A percentile compares a stretch with the other conserved stretches of the same genome.
Conservation (phyloP, 2,888 invertebrate species). For the Nemurella pictetii region DNA sequence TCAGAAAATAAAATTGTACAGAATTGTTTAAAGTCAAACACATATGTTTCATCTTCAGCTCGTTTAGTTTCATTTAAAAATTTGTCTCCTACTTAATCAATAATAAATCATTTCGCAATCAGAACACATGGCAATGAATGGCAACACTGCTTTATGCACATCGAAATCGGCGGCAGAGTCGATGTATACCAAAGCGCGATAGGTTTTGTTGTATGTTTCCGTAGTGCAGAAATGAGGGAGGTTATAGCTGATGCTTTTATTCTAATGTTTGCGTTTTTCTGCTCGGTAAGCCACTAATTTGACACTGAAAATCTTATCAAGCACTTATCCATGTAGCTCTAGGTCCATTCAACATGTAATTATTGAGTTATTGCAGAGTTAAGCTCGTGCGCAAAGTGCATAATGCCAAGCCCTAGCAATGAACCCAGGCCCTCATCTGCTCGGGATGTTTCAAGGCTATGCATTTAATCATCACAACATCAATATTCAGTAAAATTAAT, state of each 20-base stretch:
- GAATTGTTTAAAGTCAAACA: too few species aligned
- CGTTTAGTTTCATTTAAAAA: too few species aligned
- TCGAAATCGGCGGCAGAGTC: not conserved
- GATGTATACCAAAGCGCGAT: not conserved
- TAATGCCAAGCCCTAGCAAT: slow-evolving; percentile 43
- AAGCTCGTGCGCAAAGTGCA: slow-evolving; percentile 24
- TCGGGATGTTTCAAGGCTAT: slow-evolving; percentile 8
- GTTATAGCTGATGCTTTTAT: slow-evolving; percentile 35
- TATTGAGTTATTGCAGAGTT: slow-evolving; percentile 2
- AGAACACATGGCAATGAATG: not conserved
- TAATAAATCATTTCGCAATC: too few species aligned
- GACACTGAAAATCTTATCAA: not conserved
- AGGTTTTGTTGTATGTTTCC: slow-evolving; percentile 40
- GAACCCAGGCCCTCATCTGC: slow-evolving; percentile 42
- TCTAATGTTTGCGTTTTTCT: slow-evolving; percentile 39
- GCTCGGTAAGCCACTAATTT: slow-evolving; percentile 32
- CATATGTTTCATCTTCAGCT: too few species aligned
- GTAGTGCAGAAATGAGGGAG: slow-evolving; percentile 40
- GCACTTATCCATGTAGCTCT: not conserved
- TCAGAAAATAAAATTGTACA: too few species aligned
- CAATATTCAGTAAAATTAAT: not conserved
- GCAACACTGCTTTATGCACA: not conserved
- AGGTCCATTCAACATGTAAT: not conserved
- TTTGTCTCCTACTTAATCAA: too few species aligned
- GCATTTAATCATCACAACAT: not conserved